Evolutionary conservation across 2,888 invertebrate species (phyloP).

Genomic region (Steinernema scapterisci): DNA sequence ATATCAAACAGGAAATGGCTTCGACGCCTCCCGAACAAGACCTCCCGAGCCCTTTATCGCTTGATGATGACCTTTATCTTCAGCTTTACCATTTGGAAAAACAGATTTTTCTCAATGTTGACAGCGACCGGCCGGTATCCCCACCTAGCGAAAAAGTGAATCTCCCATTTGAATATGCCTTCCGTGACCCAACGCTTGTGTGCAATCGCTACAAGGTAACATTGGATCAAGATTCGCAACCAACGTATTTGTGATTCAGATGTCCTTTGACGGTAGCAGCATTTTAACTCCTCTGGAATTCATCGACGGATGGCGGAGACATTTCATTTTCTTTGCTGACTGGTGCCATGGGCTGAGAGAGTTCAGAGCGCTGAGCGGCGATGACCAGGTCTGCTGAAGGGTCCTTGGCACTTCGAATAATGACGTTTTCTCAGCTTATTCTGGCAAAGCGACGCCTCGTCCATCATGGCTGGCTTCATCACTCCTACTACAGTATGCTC

Average conservation of each 20-base stretch:
- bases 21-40: constrained; percentile 19
- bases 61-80: neutral
- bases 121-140: neutral
- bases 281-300: constrained; percentile 39
- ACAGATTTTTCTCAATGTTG: constrained; percentile 7
- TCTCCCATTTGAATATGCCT: constrained; percentile 1
- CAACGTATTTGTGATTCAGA: constrained; percentile 18
- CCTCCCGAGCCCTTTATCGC: neutral
- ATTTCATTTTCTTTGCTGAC: constrained; percentile 46
- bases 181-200: neutral
- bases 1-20: neutral
- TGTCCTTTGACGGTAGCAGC: constrained; percentile 34
- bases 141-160: neutral
- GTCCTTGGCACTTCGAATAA: too few species aligned
- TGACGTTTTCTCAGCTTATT: constrained; percentile 33
- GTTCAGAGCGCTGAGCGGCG: constrained; percentile 35
- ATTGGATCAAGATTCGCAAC: neutral
- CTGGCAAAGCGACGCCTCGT: constrained; percentile 43
- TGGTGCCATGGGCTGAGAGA: constrained; percentile 39
- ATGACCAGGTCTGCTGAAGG: constrained; percentile 35
- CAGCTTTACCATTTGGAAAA: neutral
- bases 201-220: neutral
- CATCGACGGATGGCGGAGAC: constrained; percentile 47
- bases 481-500: constrained; percentile 37
- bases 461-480: constrained; percentile 42